Base-by-base conservation (phyloP, 2,888 invertebrate species). In the Lithophane socia region DNA sequence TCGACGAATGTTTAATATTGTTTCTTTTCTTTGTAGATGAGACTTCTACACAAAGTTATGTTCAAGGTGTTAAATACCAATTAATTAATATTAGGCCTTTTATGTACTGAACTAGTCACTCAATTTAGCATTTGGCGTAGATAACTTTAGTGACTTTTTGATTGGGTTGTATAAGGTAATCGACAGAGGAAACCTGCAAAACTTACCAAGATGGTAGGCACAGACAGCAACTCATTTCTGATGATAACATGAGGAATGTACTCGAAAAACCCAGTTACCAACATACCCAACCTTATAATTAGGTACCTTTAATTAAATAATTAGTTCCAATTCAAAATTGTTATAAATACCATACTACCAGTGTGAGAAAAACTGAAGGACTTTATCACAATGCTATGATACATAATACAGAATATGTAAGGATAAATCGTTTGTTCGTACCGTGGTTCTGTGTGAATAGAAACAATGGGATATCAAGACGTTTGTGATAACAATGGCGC, bases 381-480 rank as follows among this genome's bases (percentile, higher is more conserved):
- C 68, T 81, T 67, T 72, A 69, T 70, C 58, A 85, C 82, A 83
- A 86, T 81, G 60, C 65, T 61, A 56, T 75, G 73, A 75, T 75
- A 82, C 56, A 79, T 73, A 77, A 77, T 65, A 60, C 16, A 58
- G 49, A 70, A 73, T 77, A 79, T 72, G 72, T 80, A 67, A 80
- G 78, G 73, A 87, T 80, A 78, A 75, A 82, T 75, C 61, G 68
- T 80, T 68, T 80, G 80, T 82, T 75, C 21, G 58, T 63, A 21
- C 37, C 54, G 52, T 42, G 72, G 58, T 64, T 74, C 44, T 79
- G 74, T 85, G 65, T 85, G 82, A 87, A 79, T 83, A 80, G 73
- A 75, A 78, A 87, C 87, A 87, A 88, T 86, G 72, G 82, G 44
- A 69, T 82, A 88, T 80, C 78, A 80, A 88, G 79, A 68, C 73